Evolutionary conservation across 2,888 invertebrate genomes (phyloP), one percentile per base, ranked within the genome.

Genomic region (Crematogaster levior): DNA sequence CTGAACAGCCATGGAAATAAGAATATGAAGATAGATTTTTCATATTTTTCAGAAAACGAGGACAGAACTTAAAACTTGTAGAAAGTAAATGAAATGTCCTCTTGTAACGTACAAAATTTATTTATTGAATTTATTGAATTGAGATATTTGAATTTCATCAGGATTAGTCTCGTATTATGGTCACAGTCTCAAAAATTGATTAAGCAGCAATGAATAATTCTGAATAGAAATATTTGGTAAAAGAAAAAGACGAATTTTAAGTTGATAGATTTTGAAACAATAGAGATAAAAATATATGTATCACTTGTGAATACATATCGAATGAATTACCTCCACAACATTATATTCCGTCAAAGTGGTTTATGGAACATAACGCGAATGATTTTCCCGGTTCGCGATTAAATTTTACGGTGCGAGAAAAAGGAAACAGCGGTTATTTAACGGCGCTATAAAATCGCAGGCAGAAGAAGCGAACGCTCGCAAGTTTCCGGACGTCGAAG

Each of bases 401-500:
- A 77, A 77, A 77, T 30, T 40, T n/a, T 43, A 68, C 18, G 12
- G 7, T 40, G 48, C 9, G 40, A 56, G 21, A 43, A 51, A 10
- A 15, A 66, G 51, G 27, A 40, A 21, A 56, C 34, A n/a, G 30
- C n/a, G 7, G 43, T 34, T 65, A 56, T 77, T 77, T 77, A 68
- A 70, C 43, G 56, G 18, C 56, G 30, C 43, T 56, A 56, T 58
- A 79, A 79, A 79, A 79, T 70, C 24, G 70, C 56, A 56, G 56
- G 70, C 56, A 56, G 56, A 56, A 68, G 53, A 77, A 79, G 18
- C 40, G 53, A 79, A 58, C 68, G 56, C 66, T 77, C 18, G 18
- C 27, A 30, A 68, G 53, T 65, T 43, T 43, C 46, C 56, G 60
- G 37, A 37, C 21, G 60, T 48, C 72, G 58, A 81, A 77, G 66